A percentile compares a stretch with the other conserved stretches of the same genome.
Conservation (phyloP, 1,140 invertebrate species). For the Arion vulgaris region DNA sequence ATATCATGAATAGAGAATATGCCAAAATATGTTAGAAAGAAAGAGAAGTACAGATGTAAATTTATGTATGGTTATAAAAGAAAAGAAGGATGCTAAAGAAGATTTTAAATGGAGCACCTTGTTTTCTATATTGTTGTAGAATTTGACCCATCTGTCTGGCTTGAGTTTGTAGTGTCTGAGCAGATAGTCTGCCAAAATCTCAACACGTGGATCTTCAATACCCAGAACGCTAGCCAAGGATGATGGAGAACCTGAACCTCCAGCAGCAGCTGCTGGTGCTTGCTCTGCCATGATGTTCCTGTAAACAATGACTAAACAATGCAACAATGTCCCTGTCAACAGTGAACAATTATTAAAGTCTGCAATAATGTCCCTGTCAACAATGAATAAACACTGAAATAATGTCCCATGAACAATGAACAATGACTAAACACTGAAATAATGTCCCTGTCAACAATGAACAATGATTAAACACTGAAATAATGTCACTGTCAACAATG, state of each 20-base stretch:
- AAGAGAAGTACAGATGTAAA: too few relatives aligned
- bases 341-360: not conserved
- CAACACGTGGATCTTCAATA: slow-evolving; percentile 31
- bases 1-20: too few relatives aligned
- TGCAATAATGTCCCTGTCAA: too few relatives aligned
- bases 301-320: not conserved
- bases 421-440: too few relatives aligned
- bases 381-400: too few relatives aligned
- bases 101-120: not conserved
- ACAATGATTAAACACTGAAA: too few relatives aligned
- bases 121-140: slow-evolving; percentile 37
- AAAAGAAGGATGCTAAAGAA: too few relatives aligned
- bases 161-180: slow-evolving; percentile 30
- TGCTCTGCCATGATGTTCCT: slow-evolving; percentile 18
- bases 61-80: too few relatives aligned
- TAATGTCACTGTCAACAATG: too few relatives aligned
- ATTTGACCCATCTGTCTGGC: slow-evolving; percentile 37
- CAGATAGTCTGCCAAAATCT: slow-evolving; percentile 35
- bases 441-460: too few relatives aligned
- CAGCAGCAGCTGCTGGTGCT: not conserved
- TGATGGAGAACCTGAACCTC: not conserved
- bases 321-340: not conserved
- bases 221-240: slow-evolving; percentile 18
- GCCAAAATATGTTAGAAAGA: too few relatives aligned
- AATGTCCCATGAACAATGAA: too few relatives aligned